Conservation (phyloP, 1,140 invertebrate genomes). For the Adelges cooleyi region DNA sequence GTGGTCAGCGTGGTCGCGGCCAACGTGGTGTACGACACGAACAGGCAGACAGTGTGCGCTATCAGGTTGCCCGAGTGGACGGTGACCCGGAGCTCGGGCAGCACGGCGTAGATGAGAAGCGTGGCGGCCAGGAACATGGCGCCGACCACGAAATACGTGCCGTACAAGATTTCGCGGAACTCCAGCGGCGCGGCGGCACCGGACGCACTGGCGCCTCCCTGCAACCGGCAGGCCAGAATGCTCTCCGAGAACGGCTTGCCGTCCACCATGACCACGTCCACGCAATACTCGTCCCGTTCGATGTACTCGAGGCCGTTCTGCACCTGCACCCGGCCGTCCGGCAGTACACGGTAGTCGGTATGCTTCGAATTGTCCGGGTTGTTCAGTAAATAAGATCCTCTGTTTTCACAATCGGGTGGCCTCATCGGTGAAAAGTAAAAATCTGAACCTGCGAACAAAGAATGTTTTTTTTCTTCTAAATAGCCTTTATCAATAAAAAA, state of each 20-base stretch:
- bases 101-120: constrained; percentile 31
- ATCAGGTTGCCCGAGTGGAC: constrained; percentile 31
- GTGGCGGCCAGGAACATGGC: constrained; percentile 31
- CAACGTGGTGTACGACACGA: constrained; percentile 30
- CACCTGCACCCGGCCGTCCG: background rate
- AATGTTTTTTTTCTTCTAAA: no score
- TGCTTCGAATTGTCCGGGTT: background rate
- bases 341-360: background rate
- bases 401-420: background rate
- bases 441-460: background rate
- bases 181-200: background rate
- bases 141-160: constrained; percentile 28
- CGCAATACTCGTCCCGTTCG: constrained; percentile 26
- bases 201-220: background rate
- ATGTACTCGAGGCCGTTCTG: constrained; percentile 4
- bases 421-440: background rate
- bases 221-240: background rate
- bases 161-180: constrained; percentile 28
- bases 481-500: no score
- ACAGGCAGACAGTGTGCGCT: constrained; percentile 29
- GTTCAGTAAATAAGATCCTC: background rate
- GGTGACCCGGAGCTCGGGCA: constrained; percentile 31
- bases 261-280: constrained; percentile 14
- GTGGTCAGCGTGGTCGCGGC: constrained; percentile 19
- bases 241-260: background rate